Percentiles rank a stretch among this genome's conserved stretches.
These are phyloP conservation scores for Lipophrys pholis DNA, from an alignment of 2,113 vertebrate species.

Conservation along the genomic window DNA sequence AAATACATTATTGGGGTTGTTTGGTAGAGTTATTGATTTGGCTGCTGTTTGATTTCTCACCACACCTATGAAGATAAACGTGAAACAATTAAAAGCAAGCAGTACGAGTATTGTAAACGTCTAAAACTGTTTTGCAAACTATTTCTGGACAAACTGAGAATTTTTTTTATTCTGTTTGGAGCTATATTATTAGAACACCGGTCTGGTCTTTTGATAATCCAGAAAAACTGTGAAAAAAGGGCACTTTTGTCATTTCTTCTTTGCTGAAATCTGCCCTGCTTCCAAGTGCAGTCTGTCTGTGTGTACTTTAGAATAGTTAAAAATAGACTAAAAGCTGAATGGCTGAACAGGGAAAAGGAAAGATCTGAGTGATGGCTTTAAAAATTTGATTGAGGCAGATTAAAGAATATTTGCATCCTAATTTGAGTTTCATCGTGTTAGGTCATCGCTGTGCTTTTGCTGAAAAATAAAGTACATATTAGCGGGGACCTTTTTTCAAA, in stretches of 20 bases:
- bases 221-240: slow-evolving; percentile 65
- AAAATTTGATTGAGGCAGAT: slow-evolving; percentile 59
- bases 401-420: slow-evolving; percentile 53
- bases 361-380: slow-evolving; percentile 58
- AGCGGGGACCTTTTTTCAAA: neutral
- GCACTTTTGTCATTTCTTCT: slow-evolving; percentile 51
- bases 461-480: neutral
- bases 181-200: slow-evolving; percentile 72
- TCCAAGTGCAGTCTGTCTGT: slow-evolving; percentile 59
- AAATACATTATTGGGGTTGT: neutral
- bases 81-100: slow-evolving; percentile 36
- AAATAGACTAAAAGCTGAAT: slow-evolving; percentile 70
- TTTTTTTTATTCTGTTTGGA: slow-evolving; percentile 62
- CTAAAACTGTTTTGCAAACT: slow-evolving; percentile 55
- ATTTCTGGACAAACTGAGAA: slow-evolving; percentile 67
- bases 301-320: slow-evolving; percentile 70
- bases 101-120: slow-evolving; percentile 24
- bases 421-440: slow-evolving; percentile 40
- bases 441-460: slow-evolving; percentile 10
- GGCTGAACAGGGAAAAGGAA: slow-evolving; percentile 46
- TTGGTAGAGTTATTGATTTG: slow-evolving; percentile 3
- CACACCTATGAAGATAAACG: slow-evolving; percentile 35
- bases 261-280: slow-evolving; percentile 64
- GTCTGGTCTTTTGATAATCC: slow-evolving; percentile 66
- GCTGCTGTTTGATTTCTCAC: slow-evolving; percentile 7